A percentile compares a stretch with the other conserved stretches of the same genome.
Evolutionary conservation across 2,797 vertebrate genomes (phyloP).

Genomic region (Acrocephalus scirpaceus): DNA sequence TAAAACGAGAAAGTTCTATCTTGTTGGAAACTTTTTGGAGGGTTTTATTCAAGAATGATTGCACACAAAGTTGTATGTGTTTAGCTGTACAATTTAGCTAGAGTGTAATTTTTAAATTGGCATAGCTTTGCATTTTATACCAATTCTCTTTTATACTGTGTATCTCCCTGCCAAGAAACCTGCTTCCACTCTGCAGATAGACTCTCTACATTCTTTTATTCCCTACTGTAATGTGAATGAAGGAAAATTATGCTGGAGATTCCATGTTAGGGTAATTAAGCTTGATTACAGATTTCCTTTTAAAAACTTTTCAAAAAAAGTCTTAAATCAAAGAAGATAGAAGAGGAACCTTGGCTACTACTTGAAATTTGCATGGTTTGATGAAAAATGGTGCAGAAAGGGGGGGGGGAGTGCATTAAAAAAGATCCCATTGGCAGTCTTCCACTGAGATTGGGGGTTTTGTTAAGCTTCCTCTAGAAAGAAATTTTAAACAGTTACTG

Average conservation of each 20-base stretch:
- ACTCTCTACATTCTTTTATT: conserved; percentile 35
- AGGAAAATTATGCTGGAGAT: conserved; percentile 21
- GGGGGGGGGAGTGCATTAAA: neutral
- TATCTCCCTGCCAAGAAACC: conserved; percentile 18
- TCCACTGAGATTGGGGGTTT: neutral
- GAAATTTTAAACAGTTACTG: conserved; percentile 7
- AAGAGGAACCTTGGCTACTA: neutral
- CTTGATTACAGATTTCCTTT: conserved; percentile 37
- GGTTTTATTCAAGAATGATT: conserved; percentile 1
- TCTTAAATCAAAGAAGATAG: neutral
- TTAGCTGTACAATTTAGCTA: neutral
- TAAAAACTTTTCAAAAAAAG: neutral
- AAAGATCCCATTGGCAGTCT: neutral
- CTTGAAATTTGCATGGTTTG: conserved; percentile 1
- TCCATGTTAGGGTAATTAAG: conserved; percentile 1
- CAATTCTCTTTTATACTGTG: neutral
- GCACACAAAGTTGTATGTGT: neutral
- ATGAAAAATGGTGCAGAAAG: neutral
- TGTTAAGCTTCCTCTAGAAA: neutral
- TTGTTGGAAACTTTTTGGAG: neutral
- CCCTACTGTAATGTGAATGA: neutral
- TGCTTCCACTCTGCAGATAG: conserved; percentile 13
- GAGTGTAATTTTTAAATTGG: conserved; percentile 16
- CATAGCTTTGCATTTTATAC: conserved; percentile 1
- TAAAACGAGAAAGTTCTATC: neutral